A percentile compares a stretch with the other conserved stretches of the same genome.
phyloP scores from a whole-genome alignment of 1,140 invertebrate genomes.

The Batillaria attramentaria region DNA sequence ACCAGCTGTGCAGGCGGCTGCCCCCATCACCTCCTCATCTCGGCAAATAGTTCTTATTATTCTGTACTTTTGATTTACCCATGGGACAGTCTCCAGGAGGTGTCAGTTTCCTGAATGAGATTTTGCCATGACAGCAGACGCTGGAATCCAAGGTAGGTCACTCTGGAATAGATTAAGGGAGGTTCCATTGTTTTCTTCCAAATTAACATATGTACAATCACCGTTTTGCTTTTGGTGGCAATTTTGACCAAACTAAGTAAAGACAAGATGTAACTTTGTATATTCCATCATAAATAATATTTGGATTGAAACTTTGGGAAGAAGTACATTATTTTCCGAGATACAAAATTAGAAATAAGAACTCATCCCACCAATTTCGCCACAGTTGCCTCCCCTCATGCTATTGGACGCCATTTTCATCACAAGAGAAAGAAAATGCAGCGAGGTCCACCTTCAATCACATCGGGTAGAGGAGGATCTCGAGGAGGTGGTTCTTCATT shows the following conservation, averaged over 20 bases:
- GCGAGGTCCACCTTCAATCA: background rate
- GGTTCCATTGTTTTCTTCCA: background rate
- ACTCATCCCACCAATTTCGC: no score
- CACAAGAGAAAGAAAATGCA: background rate
- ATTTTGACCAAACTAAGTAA: background rate
- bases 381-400: no score
- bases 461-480: background rate
- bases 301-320: no score
- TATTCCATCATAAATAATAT: no score
- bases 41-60: no score
- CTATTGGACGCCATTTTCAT: slow-evolving; percentile 4
- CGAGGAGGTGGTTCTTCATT: background rate
- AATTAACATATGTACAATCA: background rate
- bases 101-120: no score
- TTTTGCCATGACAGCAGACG: background rate
- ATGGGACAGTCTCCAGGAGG: no score
- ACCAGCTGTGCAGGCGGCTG: background rate
- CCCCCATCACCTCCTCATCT: background rate
- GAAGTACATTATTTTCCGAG: no score
- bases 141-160: background rate
- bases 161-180: background rate
- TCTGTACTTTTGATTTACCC: no score
- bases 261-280: no score
- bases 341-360: no score
- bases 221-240: background rate